These are phyloP conservation scores for Scopus umbretta DNA, from an alignment of 2,113 vertebrate species.

Conservation along the genomic window DNA sequence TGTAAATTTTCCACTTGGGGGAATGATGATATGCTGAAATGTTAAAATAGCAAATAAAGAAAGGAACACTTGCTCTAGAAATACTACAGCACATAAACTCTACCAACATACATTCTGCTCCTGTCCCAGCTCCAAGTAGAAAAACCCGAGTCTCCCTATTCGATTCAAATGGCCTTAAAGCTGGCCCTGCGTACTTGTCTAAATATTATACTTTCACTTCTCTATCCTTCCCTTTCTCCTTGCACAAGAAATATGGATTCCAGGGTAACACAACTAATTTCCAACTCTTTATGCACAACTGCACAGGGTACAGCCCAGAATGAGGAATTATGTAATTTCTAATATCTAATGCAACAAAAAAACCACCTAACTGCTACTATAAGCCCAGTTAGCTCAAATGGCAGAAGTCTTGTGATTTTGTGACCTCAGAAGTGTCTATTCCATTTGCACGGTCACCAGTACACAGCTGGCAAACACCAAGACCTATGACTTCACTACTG, in stretches of 20 bases:
- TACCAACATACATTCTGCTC: neutral
- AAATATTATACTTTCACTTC: neutral
- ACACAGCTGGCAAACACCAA: conserved; percentile 14
- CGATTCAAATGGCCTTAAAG: neutral
- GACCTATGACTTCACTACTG: neutral
- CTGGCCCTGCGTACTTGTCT: neutral
- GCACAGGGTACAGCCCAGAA: neutral
- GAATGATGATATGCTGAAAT: conserved; percentile 16
- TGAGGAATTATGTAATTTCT: neutral
- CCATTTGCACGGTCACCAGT: neutral
- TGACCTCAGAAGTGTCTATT: neutral
- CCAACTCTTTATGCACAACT: neutral
- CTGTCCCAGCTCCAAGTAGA: neutral
- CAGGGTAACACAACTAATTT: neutral
- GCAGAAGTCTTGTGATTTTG: conserved; percentile 26
- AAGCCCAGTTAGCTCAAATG: neutral
- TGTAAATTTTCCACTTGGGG: conserved; percentile 22
- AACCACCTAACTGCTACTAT: neutral
- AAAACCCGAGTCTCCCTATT: neutral
- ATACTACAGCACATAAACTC: neutral
- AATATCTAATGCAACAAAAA: neutral
- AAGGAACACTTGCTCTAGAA: conserved; percentile 1
- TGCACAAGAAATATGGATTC: neutral
- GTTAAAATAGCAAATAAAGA: conserved; percentile 47
- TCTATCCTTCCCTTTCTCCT: neutral